These are phyloP conservation scores for Coreoperca whiteheadi DNA, from an alignment of 2,113 vertebrate genomes.

Conservation along the genomic window DNA sequence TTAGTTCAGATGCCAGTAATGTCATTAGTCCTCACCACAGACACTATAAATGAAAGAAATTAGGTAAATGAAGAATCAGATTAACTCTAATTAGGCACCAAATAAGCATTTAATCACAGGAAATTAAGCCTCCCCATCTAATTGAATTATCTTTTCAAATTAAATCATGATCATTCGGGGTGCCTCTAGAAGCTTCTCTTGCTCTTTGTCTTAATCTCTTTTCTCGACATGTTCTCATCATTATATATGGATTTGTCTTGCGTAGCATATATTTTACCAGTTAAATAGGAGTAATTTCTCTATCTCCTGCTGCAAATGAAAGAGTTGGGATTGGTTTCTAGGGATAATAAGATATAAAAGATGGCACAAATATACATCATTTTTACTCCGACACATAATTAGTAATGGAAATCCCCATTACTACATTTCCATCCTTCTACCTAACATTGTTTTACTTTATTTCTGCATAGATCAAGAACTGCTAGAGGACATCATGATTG, in stretches of 20 bases:
- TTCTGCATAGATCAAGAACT: conserved; percentile 90
- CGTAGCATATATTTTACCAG: conserved; percentile 22
- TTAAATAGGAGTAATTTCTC: conserved; percentile 44
- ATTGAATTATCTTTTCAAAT: conserved; percentile 73
- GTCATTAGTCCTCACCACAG: conserved; percentile 22
- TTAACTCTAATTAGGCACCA: conserved; percentile 65
- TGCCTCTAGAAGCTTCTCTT: conserved; percentile 47
- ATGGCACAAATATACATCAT: conserved; percentile 33
- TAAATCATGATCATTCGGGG: conserved; percentile 39
- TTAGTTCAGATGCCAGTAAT: conserved; percentile 34
- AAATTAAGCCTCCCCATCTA: conserved; percentile 56
- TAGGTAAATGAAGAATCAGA: conserved; percentile 52
- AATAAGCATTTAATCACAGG: conserved; percentile 66
- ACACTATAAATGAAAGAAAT: conserved; percentile 51
- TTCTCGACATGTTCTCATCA: conserved; percentile 28
- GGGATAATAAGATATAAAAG: conserved; percentile 57
- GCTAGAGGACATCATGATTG: conserved; percentile 91
- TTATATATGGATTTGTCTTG: conserved; percentile 54
- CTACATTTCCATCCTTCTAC: conserved; percentile 12
- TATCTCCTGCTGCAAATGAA: conserved; percentile 41
- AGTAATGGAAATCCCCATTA: conserved; percentile 32
- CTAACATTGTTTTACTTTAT: conserved; percentile 49
- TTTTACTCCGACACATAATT: conserved; percentile 41
- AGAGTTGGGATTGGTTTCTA: conserved; percentile 24
- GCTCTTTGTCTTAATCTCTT: conserved; percentile 37